These are phyloP conservation scores for Lates japonicus DNA, from an alignment of 2,797 vertebrate genomes.

Conservation along the genomic window DNA sequence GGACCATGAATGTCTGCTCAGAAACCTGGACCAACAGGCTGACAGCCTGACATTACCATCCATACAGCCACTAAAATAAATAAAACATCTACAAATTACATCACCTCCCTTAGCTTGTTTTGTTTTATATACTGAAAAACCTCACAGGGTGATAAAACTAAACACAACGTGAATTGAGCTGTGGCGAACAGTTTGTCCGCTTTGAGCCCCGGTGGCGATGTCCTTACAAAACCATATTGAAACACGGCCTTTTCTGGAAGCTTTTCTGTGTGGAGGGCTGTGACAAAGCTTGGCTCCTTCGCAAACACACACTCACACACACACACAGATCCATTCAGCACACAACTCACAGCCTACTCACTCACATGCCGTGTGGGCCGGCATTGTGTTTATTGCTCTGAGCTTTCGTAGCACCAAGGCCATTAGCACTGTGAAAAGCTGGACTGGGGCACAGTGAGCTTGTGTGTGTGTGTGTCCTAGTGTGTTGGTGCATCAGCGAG, in stretches of 20 bases:
- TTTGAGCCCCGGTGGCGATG: conserved; percentile 31
- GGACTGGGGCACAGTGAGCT: conserved; percentile 41
- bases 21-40: background rate
- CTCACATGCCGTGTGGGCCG: conserved; percentile 69
- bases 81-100: background rate
- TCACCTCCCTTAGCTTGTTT: background rate
- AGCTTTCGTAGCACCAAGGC: conserved; percentile 72
- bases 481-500: conserved; percentile 18
- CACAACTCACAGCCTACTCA: conserved; percentile 65
- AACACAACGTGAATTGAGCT: conserved; percentile 1
- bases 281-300: conserved; percentile 73
- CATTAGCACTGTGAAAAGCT: conserved; percentile 74
- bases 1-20: background rate
- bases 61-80: background rate
- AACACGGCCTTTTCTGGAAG: conserved; percentile 72
- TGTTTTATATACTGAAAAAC: background rate
- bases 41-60: background rate
- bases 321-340: conserved; percentile 64
- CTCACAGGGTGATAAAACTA: background rate
- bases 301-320: conserved; percentile 43
- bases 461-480: conserved; percentile 43
- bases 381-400: conserved; percentile 72
- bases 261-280: conserved; percentile 52
- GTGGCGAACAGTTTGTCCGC: conserved; percentile 38
- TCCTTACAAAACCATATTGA: conserved; percentile 70